These are phyloP conservation scores for Zingel zingel DNA, from an alignment of 2,113 vertebrate genomes.

Conservation along the genomic window DNA sequence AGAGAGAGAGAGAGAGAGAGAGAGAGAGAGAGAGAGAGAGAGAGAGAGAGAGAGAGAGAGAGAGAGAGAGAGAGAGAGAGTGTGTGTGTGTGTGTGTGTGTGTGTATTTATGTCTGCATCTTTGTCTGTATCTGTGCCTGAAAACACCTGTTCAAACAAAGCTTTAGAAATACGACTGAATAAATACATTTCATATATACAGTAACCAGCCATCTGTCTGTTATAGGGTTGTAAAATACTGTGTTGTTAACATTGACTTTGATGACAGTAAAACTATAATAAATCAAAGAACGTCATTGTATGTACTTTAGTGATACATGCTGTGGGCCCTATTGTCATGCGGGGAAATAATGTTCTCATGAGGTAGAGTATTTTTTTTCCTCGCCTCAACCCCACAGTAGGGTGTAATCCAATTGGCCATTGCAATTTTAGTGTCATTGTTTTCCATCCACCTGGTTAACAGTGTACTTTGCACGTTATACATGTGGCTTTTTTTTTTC, in stretches of 20 bases:
- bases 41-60: slow-evolving; percentile 22
- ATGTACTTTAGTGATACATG: slow-evolving; percentile 16
- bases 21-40: slow-evolving; percentile 22
- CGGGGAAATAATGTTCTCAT: neutral
- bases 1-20: slow-evolving; percentile 6
- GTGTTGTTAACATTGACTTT: slow-evolving; percentile 59
- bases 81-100: slow-evolving; percentile 38
- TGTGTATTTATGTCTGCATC: slow-evolving; percentile 63
- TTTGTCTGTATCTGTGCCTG: slow-evolving; percentile 66
- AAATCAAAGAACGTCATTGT: slow-evolving; percentile 63
- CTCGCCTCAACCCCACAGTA: neutral
- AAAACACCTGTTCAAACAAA: slow-evolving; percentile 86
- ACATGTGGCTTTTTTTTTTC: neutral
- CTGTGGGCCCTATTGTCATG: slow-evolving; percentile 2
- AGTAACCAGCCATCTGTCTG: slow-evolving; percentile 77
- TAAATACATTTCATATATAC: slow-evolving; percentile 85
- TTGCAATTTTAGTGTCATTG: slow-evolving; percentile 1
- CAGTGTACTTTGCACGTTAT: neutral
- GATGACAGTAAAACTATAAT: slow-evolving; percentile 68
- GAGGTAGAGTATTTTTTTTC: neutral
- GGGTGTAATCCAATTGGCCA: neutral
- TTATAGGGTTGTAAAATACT: slow-evolving; percentile 68
- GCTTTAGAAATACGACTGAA: slow-evolving; percentile 79
- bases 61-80: slow-evolving; percentile 16
- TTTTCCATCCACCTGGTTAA: neutral